Evolutionary conservation across 2,797 vertebrate genomes (phyloP).

Genomic region (Apogon hyalosoma): DNA sequence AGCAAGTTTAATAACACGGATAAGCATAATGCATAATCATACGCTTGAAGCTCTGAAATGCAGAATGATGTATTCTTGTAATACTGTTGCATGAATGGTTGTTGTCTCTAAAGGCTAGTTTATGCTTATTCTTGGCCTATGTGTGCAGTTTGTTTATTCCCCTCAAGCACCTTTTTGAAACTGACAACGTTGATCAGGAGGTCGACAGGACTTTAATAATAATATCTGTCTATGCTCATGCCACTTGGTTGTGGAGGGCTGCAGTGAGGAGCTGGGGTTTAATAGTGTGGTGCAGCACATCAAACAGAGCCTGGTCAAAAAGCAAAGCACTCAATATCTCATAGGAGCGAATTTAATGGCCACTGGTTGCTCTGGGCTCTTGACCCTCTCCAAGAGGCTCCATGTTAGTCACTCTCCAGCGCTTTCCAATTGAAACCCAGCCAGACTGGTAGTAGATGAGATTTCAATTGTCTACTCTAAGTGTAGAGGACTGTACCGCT

Average conservation of each 20-base stretch:
- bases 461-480: slow-evolving; percentile 74
- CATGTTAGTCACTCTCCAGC: slow-evolving; percentile 84
- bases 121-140: slow-evolving; percentile 30
- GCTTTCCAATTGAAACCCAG: slow-evolving; percentile 82
- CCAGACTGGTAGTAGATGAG: slow-evolving; percentile 79
- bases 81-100: slow-evolving; percentile 9
- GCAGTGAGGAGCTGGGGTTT: slow-evolving; percentile 60
- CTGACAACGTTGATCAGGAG: slow-evolving; percentile 54
- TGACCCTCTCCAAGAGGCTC: slow-evolving; percentile 83
- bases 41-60: slow-evolving; percentile 39
- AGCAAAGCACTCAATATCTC: slow-evolving; percentile 81
- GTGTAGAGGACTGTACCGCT: slow-evolving; percentile 55
- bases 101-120: slow-evolving; percentile 25
- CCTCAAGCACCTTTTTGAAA: slow-evolving; percentile 59
- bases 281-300: slow-evolving; percentile 75
- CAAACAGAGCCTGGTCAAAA: slow-evolving; percentile 80
- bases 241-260: slow-evolving; percentile 64
- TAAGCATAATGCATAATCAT: slow-evolving; percentile 55
- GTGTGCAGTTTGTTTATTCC: slow-evolving; percentile 54
- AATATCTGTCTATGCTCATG: slow-evolving; percentile 66
- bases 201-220: slow-evolving; percentile 62
- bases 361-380: slow-evolving; percentile 79
- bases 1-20: slow-evolving; percentile 56
- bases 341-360: slow-evolving; percentile 85
- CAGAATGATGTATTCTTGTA: slow-evolving; percentile 35